Conservation (phyloP, 2,113 vertebrate genomes). For the Carollia perspicillata region DNA sequence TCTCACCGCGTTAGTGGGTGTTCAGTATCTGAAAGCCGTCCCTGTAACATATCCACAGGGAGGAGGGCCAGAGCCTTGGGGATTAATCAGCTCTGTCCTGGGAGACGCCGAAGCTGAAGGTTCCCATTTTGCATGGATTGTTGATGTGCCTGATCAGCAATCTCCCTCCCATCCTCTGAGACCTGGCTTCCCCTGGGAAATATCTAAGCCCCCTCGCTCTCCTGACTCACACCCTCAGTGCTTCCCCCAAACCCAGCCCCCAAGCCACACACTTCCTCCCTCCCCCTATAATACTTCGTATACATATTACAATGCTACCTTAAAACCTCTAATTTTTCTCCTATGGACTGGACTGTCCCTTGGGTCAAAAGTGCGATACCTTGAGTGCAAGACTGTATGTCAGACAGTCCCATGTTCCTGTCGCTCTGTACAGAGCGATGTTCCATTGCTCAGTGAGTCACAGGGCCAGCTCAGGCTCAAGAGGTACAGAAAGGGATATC, state of each 20-base stretch:
- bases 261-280: neutral
- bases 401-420: fast-evolving
- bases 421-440: neutral
- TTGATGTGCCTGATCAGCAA: neutral
- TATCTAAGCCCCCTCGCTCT: neutral
- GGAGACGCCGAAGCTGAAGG: neutral
- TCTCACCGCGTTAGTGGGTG: fast-evolving
- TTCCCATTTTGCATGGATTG: neutral
- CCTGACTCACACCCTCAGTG: neutral
- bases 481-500: neutral
- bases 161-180: neutral
- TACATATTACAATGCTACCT: neutral
- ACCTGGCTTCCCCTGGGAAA: neutral
- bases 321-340: neutral
- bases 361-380: neutral
- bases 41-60: neutral
- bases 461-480: neutral
- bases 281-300: neutral
- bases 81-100: neutral
- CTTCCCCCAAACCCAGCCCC: too few relatives aligned
- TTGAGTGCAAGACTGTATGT: neutral
- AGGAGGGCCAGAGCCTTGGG: neutral
- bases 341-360: neutral
- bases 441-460: neutral
- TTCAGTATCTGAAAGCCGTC: neutral